Conservation (phyloP, 1,140 invertebrate species). For the Drosophila albomicans region DNA sequence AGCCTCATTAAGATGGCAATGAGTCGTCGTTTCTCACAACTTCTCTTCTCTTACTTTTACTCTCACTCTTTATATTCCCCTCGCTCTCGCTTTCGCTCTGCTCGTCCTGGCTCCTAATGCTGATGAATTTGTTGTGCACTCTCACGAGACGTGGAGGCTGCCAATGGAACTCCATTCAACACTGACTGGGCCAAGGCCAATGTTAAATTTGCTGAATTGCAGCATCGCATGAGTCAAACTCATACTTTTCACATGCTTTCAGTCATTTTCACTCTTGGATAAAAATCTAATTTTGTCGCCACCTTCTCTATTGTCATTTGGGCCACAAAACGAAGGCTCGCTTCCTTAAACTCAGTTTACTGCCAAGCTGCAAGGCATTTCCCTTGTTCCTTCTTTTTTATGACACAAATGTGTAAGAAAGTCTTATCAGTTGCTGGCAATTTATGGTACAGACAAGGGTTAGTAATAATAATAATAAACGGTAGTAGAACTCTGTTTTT, state of each 20-base stretch:
- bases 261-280: not conserved
- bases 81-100: not conserved
- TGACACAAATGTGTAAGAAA: too few species aligned
- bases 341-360: too few species aligned
- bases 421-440: too few species aligned
- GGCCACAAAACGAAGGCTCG: not conserved
- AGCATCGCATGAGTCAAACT: not conserved
- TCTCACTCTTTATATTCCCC: not conserved
- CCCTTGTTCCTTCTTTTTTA: too few species aligned
- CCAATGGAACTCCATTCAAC: not conserved
- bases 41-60: not conserved
- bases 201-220: slow-evolving; percentile 5
- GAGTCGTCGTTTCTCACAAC: slow-evolving; percentile 29
- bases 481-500: too few species aligned
- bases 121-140: slow-evolving; percentile 11
- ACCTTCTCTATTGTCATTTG: not conserved
- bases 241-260: not conserved
- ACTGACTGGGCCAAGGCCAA: not conserved
- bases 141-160: not conserved
- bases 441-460: too few species aligned
- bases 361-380: too few species aligned
- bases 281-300: too few species aligned
- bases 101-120: slow-evolving; percentile 4
- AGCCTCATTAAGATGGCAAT: slow-evolving; percentile 36
- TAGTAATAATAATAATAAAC: too few species aligned